Evolutionary conservation across 2,113 vertebrate species (phyloP).

Genomic region (Choloepus hoffmanni): DNA sequence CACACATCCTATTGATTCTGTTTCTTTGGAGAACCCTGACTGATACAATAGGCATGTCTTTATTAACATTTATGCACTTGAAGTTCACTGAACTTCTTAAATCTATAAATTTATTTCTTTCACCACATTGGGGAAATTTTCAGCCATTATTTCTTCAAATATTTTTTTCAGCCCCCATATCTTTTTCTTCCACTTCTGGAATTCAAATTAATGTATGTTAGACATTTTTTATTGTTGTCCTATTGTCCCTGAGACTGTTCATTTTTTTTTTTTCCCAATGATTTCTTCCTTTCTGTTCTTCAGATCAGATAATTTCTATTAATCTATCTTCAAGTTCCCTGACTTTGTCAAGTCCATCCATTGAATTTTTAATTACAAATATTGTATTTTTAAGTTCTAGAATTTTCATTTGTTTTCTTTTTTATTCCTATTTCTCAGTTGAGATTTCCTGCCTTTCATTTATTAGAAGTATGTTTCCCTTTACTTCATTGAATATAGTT

Average conservation of each 20-base stretch:
- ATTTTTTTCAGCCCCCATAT: background rate
- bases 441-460: background rate
- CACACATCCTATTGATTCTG: no score
- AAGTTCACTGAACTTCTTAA: background rate
- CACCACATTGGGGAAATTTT: background rate
- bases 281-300: background rate
- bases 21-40: no score
- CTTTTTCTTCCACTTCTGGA: background rate
- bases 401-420: background rate
- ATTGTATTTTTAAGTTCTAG: background rate
- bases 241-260: background rate
- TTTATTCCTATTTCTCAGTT: background rate
- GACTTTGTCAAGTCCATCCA: background rate
- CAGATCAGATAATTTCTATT: background rate
- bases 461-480: background rate
- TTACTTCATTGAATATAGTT: background rate
- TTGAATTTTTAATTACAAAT: slow-evolving; percentile 36
- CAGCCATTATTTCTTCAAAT: background rate
- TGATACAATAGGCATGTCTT: background rate
- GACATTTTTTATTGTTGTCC: background rate
- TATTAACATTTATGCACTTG: background rate
- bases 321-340: background rate
- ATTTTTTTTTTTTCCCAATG: background rate
- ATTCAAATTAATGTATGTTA: background rate
- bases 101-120: slow-evolving; percentile 3